Percentiles rank a stretch among this genome's conserved stretches.
Conservation (phyloP, 2,113 vertebrate species). For the Picathartes gymnocephalus region DNA sequence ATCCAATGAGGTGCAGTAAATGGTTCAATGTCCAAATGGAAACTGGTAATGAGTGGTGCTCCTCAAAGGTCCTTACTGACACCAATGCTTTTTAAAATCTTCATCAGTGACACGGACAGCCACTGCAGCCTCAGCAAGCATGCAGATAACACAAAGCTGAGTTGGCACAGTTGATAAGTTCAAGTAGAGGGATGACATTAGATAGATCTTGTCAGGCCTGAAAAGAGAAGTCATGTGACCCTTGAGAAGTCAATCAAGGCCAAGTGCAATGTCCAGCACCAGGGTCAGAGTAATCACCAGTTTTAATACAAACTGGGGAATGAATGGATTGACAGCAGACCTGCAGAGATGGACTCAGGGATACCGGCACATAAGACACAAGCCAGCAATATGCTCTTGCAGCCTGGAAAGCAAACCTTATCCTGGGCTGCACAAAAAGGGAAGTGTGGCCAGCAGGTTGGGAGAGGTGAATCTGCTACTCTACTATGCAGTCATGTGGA, state of each 20-base stretch:
- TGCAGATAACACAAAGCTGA: not conserved
- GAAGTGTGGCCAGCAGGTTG: not conserved
- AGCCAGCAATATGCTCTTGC: accelerated
- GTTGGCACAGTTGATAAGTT: not conserved
- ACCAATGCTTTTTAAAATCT: not conserved
- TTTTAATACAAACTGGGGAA: not conserved
- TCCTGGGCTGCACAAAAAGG: not conserved
- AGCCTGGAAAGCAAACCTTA: not conserved
- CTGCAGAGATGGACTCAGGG: not conserved
- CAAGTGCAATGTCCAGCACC: not conserved
- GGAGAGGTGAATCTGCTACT: not conserved
- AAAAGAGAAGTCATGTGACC: not conserved
- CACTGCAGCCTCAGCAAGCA: not conserved
- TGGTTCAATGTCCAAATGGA: not conserved
- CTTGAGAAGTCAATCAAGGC: not conserved
- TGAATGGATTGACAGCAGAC: not conserved
- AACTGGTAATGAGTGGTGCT: not conserved
- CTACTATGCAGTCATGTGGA: accelerated
- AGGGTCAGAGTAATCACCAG: not conserved
- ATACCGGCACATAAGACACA: not conserved
- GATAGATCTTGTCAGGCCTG: not conserved
- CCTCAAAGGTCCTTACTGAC: not conserved
- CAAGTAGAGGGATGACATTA: not conserved
- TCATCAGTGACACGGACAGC: not conserved
- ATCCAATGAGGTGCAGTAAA: not conserved